phyloP scores from a whole-genome alignment of 2,888 invertebrate genomes.

The Steinernema hermaphroditum region DNA sequence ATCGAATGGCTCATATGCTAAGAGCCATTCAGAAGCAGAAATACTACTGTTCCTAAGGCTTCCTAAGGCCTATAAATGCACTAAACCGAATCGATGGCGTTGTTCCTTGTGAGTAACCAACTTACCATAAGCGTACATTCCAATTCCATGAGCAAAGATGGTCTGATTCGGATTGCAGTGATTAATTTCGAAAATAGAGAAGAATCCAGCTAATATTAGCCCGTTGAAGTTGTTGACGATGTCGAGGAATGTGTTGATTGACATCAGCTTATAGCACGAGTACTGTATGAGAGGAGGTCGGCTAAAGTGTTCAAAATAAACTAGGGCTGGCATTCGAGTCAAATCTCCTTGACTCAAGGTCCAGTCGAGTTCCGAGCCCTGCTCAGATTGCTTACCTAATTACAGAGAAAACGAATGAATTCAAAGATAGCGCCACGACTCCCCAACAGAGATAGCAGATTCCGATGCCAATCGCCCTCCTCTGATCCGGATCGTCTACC shows the following conservation, averaged over 20 bases:
- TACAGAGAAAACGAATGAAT: background rate
- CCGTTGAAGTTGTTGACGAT: slow-evolving; percentile 6
- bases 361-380: no score
- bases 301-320: no score
- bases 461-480: background rate
- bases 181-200: slow-evolving; percentile 3
- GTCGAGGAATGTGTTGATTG: background rate
- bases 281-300: background rate
- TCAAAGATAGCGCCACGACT: background rate
- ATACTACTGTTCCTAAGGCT: no score
- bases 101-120: background rate
- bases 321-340: no score
- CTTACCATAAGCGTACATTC: background rate
- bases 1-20: no score
- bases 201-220: background rate
- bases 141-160: background rate
- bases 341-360: no score
- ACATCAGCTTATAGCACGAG: slow-evolving; percentile 1
- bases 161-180: slow-evolving; percentile 4
- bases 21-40: no score
- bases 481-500: background rate
- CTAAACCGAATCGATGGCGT: no score
- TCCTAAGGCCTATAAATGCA: no score
- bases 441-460: background rate
- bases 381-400: no score